phyloP scores from a whole-genome alignment of 2,888 invertebrate species.

The Drosophila robusta region DNA sequence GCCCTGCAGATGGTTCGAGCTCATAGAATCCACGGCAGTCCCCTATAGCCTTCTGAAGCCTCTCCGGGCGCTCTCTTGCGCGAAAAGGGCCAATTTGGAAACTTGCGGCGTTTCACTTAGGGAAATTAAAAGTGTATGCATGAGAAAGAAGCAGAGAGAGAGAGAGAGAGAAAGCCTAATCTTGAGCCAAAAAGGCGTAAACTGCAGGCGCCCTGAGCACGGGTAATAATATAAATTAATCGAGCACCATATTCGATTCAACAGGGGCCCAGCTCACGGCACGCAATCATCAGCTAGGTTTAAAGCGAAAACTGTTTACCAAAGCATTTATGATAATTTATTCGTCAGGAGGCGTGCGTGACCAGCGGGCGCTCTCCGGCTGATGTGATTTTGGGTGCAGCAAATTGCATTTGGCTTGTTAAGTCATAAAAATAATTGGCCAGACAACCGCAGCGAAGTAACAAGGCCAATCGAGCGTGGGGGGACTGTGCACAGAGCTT shows the following conservation, averaged over 20 bases:
- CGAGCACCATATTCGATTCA: conserved; percentile 40
- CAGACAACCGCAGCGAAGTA: conserved; percentile 12
- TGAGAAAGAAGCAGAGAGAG: not conserved
- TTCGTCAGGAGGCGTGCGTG: conserved; percentile 68
- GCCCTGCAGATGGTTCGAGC: conserved; percentile 44
- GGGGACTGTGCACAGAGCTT: conserved; percentile 6
- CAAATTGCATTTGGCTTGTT: conserved; percentile 73
- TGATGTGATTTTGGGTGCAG: conserved; percentile 69
- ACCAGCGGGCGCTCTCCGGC: conserved; percentile 31
- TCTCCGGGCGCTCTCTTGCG: conserved; percentile 45
- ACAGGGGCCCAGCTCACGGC: conserved; percentile 18
- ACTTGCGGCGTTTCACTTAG: conserved; percentile 75
- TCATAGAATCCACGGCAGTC: conserved; percentile 48
- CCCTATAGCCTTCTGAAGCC: conserved; percentile 5
- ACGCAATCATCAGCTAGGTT: conserved; percentile 34
- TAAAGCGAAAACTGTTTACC: conserved; percentile 42
- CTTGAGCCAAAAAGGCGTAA: conserved; percentile 35
- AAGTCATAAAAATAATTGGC: conserved; percentile 67
- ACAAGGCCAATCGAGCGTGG: conserved; percentile 32
- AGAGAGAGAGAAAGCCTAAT: not conserved
- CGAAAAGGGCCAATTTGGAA: conserved; percentile 69
- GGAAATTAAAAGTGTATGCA: conserved; percentile 74
- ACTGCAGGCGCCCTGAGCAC: conserved; percentile 38
- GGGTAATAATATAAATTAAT: conserved; percentile 73
- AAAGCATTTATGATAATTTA: conserved; percentile 76